These are phyloP conservation scores for Emydocephalus ijimae DNA, from an alignment of 2,113 vertebrate genomes.

Conservation along the genomic window DNA sequence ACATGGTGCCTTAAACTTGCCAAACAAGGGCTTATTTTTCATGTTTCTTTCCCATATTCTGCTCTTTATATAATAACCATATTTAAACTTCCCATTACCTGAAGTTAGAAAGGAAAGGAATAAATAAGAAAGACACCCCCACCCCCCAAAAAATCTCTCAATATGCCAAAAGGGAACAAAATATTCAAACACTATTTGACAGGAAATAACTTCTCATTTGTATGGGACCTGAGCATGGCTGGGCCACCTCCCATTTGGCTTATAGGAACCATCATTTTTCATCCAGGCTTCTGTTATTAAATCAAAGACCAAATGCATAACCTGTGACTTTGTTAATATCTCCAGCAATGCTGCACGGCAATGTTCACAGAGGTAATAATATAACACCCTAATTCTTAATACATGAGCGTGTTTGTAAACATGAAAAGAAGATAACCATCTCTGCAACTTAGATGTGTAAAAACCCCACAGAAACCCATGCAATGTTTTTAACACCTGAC, in stretches of 20 bases:
- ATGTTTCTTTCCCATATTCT: neutral
- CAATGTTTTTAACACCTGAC: neutral
- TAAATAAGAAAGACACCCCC: neutral
- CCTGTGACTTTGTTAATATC: neutral
- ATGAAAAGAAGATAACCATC: neutral
- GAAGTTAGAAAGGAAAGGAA: neutral
- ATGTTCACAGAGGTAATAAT: neutral
- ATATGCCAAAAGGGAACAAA: neutral
- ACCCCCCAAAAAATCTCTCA: neutral
- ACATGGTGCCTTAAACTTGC: neutral
- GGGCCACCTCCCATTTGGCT: neutral
- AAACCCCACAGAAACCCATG: neutral
- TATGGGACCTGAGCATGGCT: neutral
- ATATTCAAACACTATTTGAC: neutral
- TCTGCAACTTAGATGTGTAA: neutral
- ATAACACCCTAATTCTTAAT: neutral
- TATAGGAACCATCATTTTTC: neutral
- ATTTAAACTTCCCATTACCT: neutral
- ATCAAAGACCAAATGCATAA: neutral
- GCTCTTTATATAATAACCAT: conserved; percentile 6
- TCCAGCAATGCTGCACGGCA: neutral
- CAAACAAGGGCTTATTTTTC: conserved; percentile 6
- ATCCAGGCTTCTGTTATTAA: neutral
- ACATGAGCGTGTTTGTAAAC: neutral
- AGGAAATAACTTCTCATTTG: neutral